Percentiles rank a stretch among this genome's conserved stretches.
Conservation (phyloP, 1,140 invertebrate species). For the Penaeus chinensis region DNA sequence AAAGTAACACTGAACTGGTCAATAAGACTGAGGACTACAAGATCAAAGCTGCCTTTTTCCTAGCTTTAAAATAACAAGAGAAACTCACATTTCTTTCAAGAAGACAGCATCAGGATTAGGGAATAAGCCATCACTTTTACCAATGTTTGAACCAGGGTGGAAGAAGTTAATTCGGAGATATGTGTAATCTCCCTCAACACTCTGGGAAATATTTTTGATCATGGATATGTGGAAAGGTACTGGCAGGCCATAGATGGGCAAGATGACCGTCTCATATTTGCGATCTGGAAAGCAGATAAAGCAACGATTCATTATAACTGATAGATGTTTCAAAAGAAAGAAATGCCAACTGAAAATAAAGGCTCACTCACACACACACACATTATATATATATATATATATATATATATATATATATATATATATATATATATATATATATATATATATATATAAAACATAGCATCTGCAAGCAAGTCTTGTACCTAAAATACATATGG, state of each 20-base stretch:
- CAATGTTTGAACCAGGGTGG: constrained; percentile 96
- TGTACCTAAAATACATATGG: no score
- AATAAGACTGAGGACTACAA: neutral
- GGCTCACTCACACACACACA: no score
- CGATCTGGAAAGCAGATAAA: constrained; percentile 78
- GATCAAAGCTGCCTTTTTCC: neutral
- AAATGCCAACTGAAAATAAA: no score
- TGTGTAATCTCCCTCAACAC: constrained; percentile 98
- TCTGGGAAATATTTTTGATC: constrained; percentile 98
- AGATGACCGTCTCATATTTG: constrained; percentile 96
- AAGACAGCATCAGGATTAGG: constrained; percentile 96
- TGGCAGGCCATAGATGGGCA: constrained; percentile 95
- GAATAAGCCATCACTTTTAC: constrained; percentile 87
- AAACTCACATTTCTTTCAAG: constrained; percentile 94
- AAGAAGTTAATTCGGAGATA: constrained; percentile 99
- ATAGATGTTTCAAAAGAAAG: neutral
- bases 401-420: no score
- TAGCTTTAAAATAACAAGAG: neutral
- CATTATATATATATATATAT: no score
- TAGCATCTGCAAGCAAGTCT: no score
- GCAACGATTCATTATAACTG: constrained; percentile 36
- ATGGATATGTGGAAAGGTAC: constrained; percentile 99
- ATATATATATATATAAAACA: no score
- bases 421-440: no score
- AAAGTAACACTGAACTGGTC: no score